Conservation (phyloP, 2,797 vertebrate species). For the Hirundo rustica region DNA sequence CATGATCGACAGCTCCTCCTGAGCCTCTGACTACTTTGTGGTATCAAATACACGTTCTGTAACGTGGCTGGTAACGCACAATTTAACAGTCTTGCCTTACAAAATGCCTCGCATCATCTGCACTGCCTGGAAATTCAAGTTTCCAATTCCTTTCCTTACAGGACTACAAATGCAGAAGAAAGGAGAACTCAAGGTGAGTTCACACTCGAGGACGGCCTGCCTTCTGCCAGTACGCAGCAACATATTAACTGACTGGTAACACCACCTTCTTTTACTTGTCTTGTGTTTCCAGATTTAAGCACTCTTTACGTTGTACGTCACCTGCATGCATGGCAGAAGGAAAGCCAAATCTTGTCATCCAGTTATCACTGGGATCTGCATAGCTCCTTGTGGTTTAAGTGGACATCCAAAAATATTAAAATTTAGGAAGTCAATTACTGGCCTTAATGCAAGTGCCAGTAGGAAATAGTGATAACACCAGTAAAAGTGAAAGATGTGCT, state of each 20-base stretch:
- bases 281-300: not conserved
- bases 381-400: not conserved
- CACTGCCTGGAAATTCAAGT: not conserved
- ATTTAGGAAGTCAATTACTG: not conserved
- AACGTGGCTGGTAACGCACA: not conserved
- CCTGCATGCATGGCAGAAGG: not conserved
- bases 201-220: not conserved
- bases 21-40: not conserved
- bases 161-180: not conserved
- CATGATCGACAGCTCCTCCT: not conserved
- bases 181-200: not conserved
- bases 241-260: not conserved
- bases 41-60: not conserved
- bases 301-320: not conserved
- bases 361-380: not conserved
- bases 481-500: not conserved
- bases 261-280: not conserved
- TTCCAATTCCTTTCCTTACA: not conserved
- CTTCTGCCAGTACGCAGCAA: not conserved
- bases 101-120: not conserved
- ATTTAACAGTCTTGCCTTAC: not conserved
- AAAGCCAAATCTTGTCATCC: not conserved
- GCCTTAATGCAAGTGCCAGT: not conserved
- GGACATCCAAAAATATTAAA: not conserved
- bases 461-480: not conserved